phyloP scores from a whole-genome alignment of 64 coral and sea anemone genomes.

The Pocillopora verrucosa region DNA sequence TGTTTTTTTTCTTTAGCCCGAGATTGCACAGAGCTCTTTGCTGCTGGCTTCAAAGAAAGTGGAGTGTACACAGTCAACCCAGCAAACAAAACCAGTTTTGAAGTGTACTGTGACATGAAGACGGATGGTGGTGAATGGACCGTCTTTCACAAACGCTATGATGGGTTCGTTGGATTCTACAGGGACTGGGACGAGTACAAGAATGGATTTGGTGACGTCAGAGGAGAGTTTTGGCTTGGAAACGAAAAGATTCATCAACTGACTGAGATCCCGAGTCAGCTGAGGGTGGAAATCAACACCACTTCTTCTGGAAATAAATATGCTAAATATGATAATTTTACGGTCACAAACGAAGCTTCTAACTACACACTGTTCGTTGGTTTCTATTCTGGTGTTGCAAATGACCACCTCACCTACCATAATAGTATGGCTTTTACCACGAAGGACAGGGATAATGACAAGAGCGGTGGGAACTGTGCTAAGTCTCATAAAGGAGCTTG shows the following conservation, averaged over 20 bases:
- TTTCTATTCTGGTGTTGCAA: slow-evolving; percentile 34
- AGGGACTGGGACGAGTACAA: slow-evolving; percentile 7
- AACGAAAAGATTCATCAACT: slow-evolving; percentile 31
- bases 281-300: not conserved
- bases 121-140: not conserved
- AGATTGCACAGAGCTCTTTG: not conserved
- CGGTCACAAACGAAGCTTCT: not conserved
- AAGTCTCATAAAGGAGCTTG: not conserved
- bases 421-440: slow-evolving; percentile 47
- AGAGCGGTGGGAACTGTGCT: slow-evolving; percentile 19
- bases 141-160: not conserved
- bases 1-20: not conserved
- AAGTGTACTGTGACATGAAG: slow-evolving; percentile 3
- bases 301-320: not conserved
- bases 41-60: slow-evolving; percentile 5
- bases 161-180: slow-evolving; percentile 1
- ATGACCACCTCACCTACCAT: not conserved
- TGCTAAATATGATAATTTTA: slow-evolving; percentile 54
- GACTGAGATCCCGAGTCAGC: slow-evolving; percentile 19
- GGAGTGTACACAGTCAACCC: slow-evolving; percentile 9
- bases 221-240: slow-evolving; percentile 17
- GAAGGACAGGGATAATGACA: slow-evolving; percentile 56
- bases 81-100: slow-evolving; percentile 11
- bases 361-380: slow-evolving; percentile 40
- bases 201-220: slow-evolving; percentile 20